Conservation (phyloP, 1,140 invertebrate species). For the Lamellibrachia luymesi region DNA sequence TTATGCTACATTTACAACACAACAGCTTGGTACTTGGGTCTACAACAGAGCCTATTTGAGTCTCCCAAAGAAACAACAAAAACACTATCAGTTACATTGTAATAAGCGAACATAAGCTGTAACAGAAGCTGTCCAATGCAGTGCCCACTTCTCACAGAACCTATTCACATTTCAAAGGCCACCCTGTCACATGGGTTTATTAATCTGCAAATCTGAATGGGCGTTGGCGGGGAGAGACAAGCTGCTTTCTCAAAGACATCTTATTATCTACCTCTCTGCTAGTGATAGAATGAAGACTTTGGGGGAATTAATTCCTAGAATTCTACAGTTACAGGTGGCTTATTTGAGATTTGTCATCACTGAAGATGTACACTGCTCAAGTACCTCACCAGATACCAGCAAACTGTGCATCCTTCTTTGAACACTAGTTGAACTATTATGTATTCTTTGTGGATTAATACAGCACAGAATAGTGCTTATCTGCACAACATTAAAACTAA, state of each 20-base stretch:
- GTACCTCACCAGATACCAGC: too few relatives aligned
- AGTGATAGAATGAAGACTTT: neutral
- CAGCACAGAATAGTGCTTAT: neutral
- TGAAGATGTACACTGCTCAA: too few relatives aligned
- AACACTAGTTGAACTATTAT: neutral
- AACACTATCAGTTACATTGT: neutral
- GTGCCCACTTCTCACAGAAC: neutral
- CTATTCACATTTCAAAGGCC: neutral
- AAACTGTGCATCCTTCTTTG: neutral
- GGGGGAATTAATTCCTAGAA: neutral
- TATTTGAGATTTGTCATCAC: neutral
- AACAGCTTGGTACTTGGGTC: neutral
- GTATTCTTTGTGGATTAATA: neutral
- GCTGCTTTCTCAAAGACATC: neutral
- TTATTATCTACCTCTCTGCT: neutral
- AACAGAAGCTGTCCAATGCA: neutral
- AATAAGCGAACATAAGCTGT: neutral
- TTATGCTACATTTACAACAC: neutral
- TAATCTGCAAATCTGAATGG: neutral
- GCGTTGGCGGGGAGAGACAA: neutral
- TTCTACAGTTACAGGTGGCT: neutral
- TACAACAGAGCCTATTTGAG: neutral
- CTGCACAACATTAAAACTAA: too few relatives aligned
- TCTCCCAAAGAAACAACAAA: neutral
- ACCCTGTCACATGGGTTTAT: neutral